Base-by-base conservation (phyloP, 2,888 invertebrate genomes). In the Adineta ricciae region DNA sequence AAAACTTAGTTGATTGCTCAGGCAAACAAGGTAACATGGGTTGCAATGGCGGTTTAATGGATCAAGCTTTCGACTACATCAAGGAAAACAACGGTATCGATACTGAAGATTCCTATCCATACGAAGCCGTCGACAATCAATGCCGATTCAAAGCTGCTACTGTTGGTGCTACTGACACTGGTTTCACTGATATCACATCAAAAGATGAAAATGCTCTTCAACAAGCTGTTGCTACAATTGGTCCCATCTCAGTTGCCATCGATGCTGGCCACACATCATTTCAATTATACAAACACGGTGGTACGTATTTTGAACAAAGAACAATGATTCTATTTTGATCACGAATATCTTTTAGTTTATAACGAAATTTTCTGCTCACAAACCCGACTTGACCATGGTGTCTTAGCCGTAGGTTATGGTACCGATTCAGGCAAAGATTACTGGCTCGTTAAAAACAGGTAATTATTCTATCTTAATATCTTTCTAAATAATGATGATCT, bases 401-500 rank as follows among this genome's bases (percentile, higher is more conserved):
- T 95, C 32, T 90, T 95, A 88, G 93, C 93, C 86, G 94, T 95
- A n/a, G 95, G 95, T 0, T 95, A 95, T 91, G 95, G 95, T 87
- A 93, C 93, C 4, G 87, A 88, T 16, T 88, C 93, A 87, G 92
- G 93, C 87, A 93, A 90, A 27, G 94, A 94, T 90, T 95, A 94
- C 90, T 95, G 95, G 94, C 91, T 95, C 46, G 94, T 95, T 85
- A 95, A 95, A 92, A 95, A 95, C 91, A 95, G 95, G 89, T 88
- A 73, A 85, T 38, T 73, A 19, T 73, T 73, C 19, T 38, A 38
- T 5, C 21, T 73, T 16, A 72, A 16, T 38, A 2, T 1, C 36
- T 21, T 73, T 73, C 0, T 32, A 36, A 21, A 14, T 5, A 7
- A 32, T 36, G 36, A 36, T 32, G 36, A 73, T 36, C 24, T 14